Percentiles rank a stretch among this genome's conserved stretches.
Conservation (phyloP, 2,888 invertebrate species). For the Ophonus ardosiacus region DNA sequence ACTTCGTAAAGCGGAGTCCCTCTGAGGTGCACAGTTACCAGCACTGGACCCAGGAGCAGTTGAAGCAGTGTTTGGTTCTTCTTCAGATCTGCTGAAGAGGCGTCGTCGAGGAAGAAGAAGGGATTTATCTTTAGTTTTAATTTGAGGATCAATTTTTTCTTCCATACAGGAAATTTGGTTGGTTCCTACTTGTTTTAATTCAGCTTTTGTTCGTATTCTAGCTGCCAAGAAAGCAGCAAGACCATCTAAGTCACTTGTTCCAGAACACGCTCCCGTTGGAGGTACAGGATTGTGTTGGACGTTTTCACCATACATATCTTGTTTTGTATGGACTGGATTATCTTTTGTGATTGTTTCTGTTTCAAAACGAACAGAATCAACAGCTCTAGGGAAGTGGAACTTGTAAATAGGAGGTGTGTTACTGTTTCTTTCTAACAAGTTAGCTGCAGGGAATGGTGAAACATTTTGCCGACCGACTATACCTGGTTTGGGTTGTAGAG, state of each 20-base stretch:
- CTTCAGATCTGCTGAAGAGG: conserved; percentile 81
- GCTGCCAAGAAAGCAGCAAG: conserved; percentile 82
- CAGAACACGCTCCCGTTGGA: conserved; percentile 48
- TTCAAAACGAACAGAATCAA: conserved; percentile 81
- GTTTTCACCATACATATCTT: conserved; percentile 68
- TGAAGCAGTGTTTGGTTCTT: conserved; percentile 71
- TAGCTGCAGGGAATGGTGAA: conserved; percentile 79
- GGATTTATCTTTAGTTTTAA: conserved; percentile 73
- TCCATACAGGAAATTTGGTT: conserved; percentile 70
- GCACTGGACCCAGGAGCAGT: conserved; percentile 71
- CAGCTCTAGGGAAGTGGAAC: conserved; percentile 83
- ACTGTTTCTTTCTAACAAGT: conserved; percentile 76
- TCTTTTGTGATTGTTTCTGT: conserved; percentile 72
- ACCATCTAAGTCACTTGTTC: conserved; percentile 76
- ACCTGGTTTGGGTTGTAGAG: conserved; percentile 76
- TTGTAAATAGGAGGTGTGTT: conserved; percentile 78
- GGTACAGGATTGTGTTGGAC: conserved; percentile 62
- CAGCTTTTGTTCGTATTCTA: conserved; percentile 91
- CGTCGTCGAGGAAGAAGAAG: conserved; percentile 75
- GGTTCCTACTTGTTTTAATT: conserved; percentile 80
- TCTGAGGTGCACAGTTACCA: conserved; percentile 71
- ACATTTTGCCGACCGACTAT: conserved; percentile 77
- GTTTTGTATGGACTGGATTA: conserved; percentile 65
- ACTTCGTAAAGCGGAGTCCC: conserved; percentile 77
- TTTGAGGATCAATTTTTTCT: background rate